phyloP scores from a whole-genome alignment of 2,797 vertebrate genomes.

The Spinus pinus region DNA sequence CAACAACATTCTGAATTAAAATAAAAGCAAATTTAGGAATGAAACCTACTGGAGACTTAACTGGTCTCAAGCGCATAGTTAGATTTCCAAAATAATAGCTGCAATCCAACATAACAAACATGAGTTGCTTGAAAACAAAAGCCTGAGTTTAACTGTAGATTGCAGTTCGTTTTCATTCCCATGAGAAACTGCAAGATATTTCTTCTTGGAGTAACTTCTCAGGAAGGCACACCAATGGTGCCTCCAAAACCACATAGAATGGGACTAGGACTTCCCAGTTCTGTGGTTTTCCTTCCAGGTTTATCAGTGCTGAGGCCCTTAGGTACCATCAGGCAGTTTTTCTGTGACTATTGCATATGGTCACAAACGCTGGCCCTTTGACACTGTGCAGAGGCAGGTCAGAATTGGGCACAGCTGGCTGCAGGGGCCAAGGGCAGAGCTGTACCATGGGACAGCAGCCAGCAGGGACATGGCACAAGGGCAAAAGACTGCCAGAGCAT shows the following conservation, averaged over 20 bases:
- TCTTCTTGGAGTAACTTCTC: neutral
- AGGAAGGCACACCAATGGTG: neutral
- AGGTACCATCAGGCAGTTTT: neutral
- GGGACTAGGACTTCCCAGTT: neutral
- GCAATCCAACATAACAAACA: conserved; percentile 54
- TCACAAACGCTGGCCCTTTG: neutral
- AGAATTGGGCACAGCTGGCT: neutral
- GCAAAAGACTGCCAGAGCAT: neutral
- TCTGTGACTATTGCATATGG: neutral
- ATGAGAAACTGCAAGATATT: conserved; percentile 32
- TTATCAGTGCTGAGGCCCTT: neutral
- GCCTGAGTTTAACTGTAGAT: conserved; percentile 2
- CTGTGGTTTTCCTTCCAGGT: neutral
- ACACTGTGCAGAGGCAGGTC: neutral
- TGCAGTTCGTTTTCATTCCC: conserved; percentile 15
- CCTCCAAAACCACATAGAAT: neutral
- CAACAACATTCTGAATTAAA: conserved; percentile 47
- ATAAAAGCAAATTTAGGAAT: conserved; percentile 47
- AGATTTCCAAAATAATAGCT: conserved; percentile 59
- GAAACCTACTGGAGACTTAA: conserved; percentile 50
- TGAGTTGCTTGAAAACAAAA: conserved; percentile 53
- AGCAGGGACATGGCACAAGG: neutral
- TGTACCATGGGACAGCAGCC: neutral
- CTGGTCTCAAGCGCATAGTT: conserved; percentile 49
- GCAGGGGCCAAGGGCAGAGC: neutral